phyloP scores from a whole-genome alignment of 2,797 vertebrate species.

The Gadopsis marmoratus region DNA sequence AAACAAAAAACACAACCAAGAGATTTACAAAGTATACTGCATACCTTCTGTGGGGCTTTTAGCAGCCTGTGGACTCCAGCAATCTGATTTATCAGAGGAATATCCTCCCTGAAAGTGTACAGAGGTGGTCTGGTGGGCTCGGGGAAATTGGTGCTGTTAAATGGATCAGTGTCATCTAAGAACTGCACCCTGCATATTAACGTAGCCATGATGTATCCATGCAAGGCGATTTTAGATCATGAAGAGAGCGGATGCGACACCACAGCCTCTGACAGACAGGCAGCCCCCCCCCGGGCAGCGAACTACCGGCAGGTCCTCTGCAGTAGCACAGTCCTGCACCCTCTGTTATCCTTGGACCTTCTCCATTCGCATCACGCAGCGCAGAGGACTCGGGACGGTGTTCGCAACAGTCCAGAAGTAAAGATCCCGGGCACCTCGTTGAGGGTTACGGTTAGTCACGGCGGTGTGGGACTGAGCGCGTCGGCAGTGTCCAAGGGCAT shows the following conservation, averaged over 20 bases:
- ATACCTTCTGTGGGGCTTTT: conserved; percentile 94
- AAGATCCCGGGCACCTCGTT: conserved; percentile 52
- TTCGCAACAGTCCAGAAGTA: conserved; percentile 48
- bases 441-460: conserved; percentile 47
- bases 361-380: conserved; percentile 72
- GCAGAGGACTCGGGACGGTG: conserved; percentile 58
- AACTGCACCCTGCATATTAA: conserved; percentile 93
- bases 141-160: conserved; percentile 96
- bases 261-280: conserved; percentile 68
- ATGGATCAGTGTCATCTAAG: conserved; percentile 96
- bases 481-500: conserved; percentile 80
- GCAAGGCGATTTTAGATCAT: conserved; percentile 73
- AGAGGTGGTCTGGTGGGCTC: conserved; percentile 93
- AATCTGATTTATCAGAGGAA: conserved; percentile 92
- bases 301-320: conserved; percentile 75
- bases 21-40: background rate
- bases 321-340: conserved; percentile 76
- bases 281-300: conserved; percentile 48
- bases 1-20: background rate
- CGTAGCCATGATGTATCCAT: conserved; percentile 92
- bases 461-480: conserved; percentile 49
- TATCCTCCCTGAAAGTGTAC: conserved; percentile 92
- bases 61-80: conserved; percentile 92
- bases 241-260: conserved; percentile 72
- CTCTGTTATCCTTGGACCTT: conserved; percentile 75